phyloP scores from a whole-genome alignment of 2,797 vertebrate species.

The Poeciliopsis infans region DNA sequence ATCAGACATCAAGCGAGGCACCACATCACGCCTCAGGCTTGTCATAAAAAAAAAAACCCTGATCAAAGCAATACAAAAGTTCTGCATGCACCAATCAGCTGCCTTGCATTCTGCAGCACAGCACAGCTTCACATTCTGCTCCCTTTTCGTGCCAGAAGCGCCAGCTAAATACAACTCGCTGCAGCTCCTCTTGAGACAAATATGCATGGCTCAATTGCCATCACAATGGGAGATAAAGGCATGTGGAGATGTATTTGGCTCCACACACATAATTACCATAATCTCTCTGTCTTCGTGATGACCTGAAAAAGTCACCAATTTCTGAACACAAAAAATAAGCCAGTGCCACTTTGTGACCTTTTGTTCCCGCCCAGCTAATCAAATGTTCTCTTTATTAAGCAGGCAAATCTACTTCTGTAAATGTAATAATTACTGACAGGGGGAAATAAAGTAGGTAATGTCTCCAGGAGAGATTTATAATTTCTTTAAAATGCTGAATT shows the following conservation, averaged over 20 bases:
- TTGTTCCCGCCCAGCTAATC: slow-evolving; percentile 55
- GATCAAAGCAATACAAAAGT: slow-evolving; percentile 60
- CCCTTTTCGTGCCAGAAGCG: slow-evolving; percentile 45
- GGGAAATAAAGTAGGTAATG: slow-evolving; percentile 43
- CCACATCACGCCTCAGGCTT: slow-evolving; percentile 32
- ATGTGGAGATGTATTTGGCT: slow-evolving; percentile 21
- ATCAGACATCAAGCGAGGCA: slow-evolving; percentile 52
- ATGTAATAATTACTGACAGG: slow-evolving; percentile 67
- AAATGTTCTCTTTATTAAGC: slow-evolving; percentile 52
- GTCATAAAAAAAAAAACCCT: slow-evolving; percentile 44
- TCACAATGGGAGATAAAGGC: slow-evolving; percentile 28
- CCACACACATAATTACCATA: slow-evolving; percentile 59
- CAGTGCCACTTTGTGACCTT: slow-evolving; percentile 57
- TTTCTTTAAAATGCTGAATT: slow-evolving; percentile 53
- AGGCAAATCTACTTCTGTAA: slow-evolving; percentile 54
- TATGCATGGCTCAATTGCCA: slow-evolving; percentile 47
- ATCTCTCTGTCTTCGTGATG: slow-evolving; percentile 58
- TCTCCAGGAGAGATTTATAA: slow-evolving; percentile 56
- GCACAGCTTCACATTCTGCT: slow-evolving; percentile 53
- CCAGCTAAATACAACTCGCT: slow-evolving; percentile 57
- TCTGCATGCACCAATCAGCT: slow-evolving; percentile 68
- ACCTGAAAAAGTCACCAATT: slow-evolving; percentile 58
- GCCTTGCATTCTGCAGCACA: slow-evolving; percentile 63
- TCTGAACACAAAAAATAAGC: slow-evolving; percentile 32
- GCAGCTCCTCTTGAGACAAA: slow-evolving; percentile 54